A percentile compares a stretch with the other conserved stretches of the same genome.
Conservation (phyloP, 2,113 vertebrate species). For the Microcebus griseorufus region DNA sequence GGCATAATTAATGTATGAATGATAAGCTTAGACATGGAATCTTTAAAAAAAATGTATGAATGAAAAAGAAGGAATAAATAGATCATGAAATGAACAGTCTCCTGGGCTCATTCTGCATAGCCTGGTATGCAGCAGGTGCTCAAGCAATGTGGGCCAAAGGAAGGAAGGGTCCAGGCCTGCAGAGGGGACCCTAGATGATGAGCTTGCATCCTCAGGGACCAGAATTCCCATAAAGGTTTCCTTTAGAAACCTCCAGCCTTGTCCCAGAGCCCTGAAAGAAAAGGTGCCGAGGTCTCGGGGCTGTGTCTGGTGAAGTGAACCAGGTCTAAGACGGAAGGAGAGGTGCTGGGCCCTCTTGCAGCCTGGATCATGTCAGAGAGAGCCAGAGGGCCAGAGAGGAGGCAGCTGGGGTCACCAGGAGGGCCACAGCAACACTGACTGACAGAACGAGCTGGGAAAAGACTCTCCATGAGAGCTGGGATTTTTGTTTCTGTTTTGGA, state of each 20-base stretch:
- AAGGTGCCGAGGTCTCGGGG: background rate
- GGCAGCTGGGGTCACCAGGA: background rate
- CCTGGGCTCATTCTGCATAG: background rate
- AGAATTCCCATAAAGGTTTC: background rate
- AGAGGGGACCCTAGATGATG: background rate
- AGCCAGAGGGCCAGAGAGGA: background rate
- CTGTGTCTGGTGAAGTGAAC: background rate
- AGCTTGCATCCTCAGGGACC: background rate
- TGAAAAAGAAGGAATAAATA: background rate
- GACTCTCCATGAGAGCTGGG: too few relatives aligned
- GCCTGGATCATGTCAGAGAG: background rate
- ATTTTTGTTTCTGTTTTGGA: background rate
- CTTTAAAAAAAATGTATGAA: too few relatives aligned
- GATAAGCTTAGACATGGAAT: too few relatives aligned
- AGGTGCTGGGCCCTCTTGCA: background rate
- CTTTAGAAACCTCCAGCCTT: background rate
- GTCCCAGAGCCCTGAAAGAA: background rate
- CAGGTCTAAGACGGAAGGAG: background rate
- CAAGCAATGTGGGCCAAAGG: background rate
- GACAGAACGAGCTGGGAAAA: background rate
- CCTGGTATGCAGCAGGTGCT: background rate
- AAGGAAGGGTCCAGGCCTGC: background rate
- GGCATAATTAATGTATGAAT: background rate
- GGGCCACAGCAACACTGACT: background rate
- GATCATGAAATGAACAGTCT: background rate